A percentile compares a stretch with the other conserved stretches of the same genome.
phyloP scores from a whole-genome alignment of 2,888 invertebrate species.

The Heliconius ismenius region DNA sequence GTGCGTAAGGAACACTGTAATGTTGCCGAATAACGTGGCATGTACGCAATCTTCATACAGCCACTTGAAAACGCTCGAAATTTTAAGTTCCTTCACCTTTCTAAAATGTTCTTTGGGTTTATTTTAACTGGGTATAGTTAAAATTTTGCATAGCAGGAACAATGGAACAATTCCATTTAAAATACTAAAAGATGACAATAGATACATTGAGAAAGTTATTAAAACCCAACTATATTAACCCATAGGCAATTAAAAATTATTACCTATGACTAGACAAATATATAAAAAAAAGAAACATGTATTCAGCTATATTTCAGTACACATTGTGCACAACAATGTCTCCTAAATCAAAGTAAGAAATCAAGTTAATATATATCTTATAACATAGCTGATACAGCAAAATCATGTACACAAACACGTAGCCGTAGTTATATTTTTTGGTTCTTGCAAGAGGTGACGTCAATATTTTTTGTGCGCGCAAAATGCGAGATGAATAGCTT shows the following conservation, averaged over 20 bases:
- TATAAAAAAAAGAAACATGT: too few species aligned
- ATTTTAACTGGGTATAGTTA: conserved; percentile 9
- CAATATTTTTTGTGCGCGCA: conserved; percentile 69
- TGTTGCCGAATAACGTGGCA: conserved; percentile 23
- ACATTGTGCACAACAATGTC: not conserved
- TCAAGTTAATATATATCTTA: not conserved
- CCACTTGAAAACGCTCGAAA: conserved; percentile 30
- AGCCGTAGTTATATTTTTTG: conserved; percentile 26
- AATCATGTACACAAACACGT: not conserved
- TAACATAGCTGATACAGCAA: not conserved
- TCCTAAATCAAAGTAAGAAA: not conserved
- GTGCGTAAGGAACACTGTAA: conserved; percentile 30
- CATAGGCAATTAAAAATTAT: too few species aligned
- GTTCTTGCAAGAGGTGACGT: conserved; percentile 60
- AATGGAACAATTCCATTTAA: not conserved
- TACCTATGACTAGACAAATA: too few species aligned
- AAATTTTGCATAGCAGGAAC: not conserved
- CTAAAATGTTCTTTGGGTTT: conserved; percentile 26
- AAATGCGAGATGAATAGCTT: conserved; percentile 70
- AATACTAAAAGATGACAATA: not conserved
- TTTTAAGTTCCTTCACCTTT: conserved; percentile 36
- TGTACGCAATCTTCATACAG: conserved; percentile 25
- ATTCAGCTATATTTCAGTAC: too few species aligned
- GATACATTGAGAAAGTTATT: not conserved
- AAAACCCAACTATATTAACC: too few species aligned